Evolutionary conservation across 2,797 vertebrate species (phyloP).

Genomic region (Psittacula echo): DNA sequence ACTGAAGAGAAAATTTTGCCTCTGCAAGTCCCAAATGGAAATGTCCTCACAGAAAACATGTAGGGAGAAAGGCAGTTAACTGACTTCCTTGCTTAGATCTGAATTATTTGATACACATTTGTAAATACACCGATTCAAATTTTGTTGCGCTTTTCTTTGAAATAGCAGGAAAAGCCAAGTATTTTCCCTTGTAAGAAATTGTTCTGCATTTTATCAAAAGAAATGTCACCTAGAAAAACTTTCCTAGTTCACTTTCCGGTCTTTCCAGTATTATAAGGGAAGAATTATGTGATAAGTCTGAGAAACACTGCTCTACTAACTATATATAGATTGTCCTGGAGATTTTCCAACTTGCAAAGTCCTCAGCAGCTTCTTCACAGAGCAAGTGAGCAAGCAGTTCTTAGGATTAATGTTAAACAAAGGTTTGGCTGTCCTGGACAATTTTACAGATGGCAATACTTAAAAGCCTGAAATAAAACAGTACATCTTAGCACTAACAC

Average conservation of each 20-base stretch:
- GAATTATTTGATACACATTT: not conserved
- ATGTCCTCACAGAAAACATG: not conserved
- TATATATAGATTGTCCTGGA: conserved; percentile 28
- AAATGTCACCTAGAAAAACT: not conserved
- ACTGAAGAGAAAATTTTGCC: not conserved
- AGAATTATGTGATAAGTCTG: not conserved
- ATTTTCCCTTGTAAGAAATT: not conserved
- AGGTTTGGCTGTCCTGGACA: not conserved
- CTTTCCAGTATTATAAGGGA: conserved; percentile 13
- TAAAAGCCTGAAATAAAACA: conserved; percentile 42
- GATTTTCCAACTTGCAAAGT: conserved; percentile 50
- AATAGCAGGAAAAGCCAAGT: not conserved
- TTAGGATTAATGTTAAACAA: conserved; percentile 7
- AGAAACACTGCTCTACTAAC: conserved; percentile 10
- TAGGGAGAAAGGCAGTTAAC: not conserved
- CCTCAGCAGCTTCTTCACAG: conserved; percentile 32
- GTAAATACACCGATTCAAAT: not conserved
- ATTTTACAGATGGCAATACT: conserved; percentile 31
- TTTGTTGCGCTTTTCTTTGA: not conserved
- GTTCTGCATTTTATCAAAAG: not conserved
- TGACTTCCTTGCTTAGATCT: not conserved
- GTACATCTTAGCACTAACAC: not conserved
- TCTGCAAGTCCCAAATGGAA: not conserved
- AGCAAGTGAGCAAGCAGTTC: not conserved
- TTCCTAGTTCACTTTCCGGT: not conserved